Base-by-base conservation (phyloP, 2,888 invertebrate genomes). In the Lapara coniferarum region DNA sequence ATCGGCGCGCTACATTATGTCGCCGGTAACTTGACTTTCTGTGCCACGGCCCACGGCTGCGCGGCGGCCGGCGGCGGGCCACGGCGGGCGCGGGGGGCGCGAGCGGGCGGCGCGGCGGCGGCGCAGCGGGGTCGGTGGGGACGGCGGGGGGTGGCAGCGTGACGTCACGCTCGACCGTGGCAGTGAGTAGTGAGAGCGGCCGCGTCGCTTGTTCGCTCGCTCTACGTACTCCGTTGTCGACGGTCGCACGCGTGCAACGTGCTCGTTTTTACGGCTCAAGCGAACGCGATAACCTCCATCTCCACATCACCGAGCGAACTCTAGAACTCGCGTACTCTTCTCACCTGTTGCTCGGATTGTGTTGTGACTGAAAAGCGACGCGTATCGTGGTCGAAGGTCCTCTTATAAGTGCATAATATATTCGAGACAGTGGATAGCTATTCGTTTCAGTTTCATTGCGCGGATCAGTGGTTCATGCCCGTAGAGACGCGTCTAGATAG, bases 161-260 rank as follows among this genome's bases (percentile, higher is more conserved):
- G 93, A 93, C 93, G 93, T 92, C 93, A 92, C 90, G 84, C 79
- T 83, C 92, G 93, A 92, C 93, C 94, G 92, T 93, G 94, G 92
- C 93, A 93, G 93, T 93, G 91, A 88, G 88, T 81, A 87, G 87
- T 85, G 91, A 90, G 91, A 91, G 92, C 91, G 89, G 87, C 87
- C 89, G 90, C 90, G 89, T 84, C 88, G 85, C 80, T 85, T 84
- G 90, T 85, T 89, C 84, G 89, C 86, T 91, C 87, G 91, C 89
- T 88, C 87, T 86, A 88, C 83, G 89, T 91, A 91, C 90, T 92
- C 85, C 88, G 91, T 81, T 85, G 90, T 85, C 89, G 92, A 88
- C 91, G 89, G 92, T 91, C 93, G 93, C 90, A 89, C 89, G 87
- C 88, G 89, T 85, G 85, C 83, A 88, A 90, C 92, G 93, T 91